Conservation (phyloP, 2,888 invertebrate genomes). For the Epiblema foenella region DNA sequence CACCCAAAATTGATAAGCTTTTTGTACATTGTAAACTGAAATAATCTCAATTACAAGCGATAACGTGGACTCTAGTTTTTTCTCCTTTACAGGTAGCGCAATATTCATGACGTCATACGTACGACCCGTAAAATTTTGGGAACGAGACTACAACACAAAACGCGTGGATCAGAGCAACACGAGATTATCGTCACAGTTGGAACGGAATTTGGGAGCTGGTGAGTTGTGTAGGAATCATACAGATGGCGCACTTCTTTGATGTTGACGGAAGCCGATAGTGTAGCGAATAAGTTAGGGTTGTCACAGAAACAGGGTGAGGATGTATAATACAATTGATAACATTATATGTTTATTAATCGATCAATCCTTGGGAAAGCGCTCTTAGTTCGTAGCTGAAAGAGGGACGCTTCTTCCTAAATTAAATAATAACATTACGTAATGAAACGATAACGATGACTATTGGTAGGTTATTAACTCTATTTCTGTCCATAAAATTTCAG, state of each 20-base stretch:
- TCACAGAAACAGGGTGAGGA: background rate
- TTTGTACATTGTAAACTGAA: too few relatives aligned
- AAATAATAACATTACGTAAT: too few relatives aligned
- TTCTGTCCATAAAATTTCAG: too few relatives aligned
- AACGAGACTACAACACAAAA: constrained; percentile 98
- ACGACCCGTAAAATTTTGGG: constrained; percentile 99
- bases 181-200: constrained; percentile 96
- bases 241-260: background rate
- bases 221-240: constrained; percentile 37
- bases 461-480: too few relatives aligned
- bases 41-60: too few relatives aligned
- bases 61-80: background rate
- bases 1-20: too few relatives aligned
- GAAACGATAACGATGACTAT: too few relatives aligned
- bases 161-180: constrained; percentile 99
- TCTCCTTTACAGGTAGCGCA: constrained; percentile 90
- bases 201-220: constrained; percentile 92
- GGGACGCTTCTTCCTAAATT: too few relatives aligned
- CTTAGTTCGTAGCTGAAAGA: too few relatives aligned
- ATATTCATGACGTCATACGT: constrained; percentile 99
- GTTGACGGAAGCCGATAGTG: background rate
- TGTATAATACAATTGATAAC: background rate
- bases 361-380: too few relatives aligned
- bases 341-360: background rate
- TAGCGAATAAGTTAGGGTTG: background rate